A percentile compares a stretch with the other conserved stretches of the same genome.
phyloP scores from a whole-genome alignment of 2,797 vertebrate species.

The Micromesistius poutassou region DNA sequence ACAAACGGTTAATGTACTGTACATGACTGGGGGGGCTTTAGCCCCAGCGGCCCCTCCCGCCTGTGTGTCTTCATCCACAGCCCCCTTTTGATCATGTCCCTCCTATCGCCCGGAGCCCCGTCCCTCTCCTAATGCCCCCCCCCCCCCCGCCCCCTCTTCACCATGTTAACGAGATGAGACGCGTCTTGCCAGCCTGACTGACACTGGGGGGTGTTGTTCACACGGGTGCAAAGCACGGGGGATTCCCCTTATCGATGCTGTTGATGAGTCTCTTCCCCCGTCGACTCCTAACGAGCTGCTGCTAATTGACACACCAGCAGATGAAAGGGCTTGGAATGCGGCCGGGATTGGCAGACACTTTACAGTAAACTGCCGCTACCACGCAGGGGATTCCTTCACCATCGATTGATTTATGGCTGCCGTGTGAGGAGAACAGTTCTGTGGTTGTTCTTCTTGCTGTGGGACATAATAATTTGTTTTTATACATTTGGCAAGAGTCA shows the following conservation, averaged over 20 bases:
- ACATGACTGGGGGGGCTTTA: neutral
- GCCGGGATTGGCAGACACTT: constrained; percentile 29
- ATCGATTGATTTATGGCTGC: too few species aligned
- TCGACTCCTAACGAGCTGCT: constrained; percentile 27
- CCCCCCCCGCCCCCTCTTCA: neutral
- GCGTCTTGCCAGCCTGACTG: constrained; percentile 33
- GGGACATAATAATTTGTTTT: too few species aligned
- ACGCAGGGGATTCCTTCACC: too few species aligned
- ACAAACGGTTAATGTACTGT: constrained; percentile 1
- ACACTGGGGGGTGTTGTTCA: constrained; percentile 22
- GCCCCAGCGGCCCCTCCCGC: constrained; percentile 12
- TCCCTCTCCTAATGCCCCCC: constrained; percentile 23
- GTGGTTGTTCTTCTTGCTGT: too few species aligned
- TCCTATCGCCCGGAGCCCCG: constrained; percentile 35
- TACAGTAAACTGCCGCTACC: neutral
- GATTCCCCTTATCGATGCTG: constrained; percentile 41
- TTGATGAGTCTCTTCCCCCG: constrained; percentile 15
- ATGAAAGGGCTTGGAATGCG: constrained; percentile 24
- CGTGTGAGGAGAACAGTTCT: too few species aligned
- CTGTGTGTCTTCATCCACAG: constrained; percentile 20
- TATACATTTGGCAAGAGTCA: too few species aligned
- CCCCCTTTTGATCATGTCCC: constrained; percentile 24
- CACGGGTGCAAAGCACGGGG: constrained; percentile 21
- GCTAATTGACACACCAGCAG: constrained; percentile 41
- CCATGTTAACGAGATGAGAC: constrained; percentile 46